Conservation (phyloP, 2,888 invertebrate species). For the Lochmaea crataegi region DNA sequence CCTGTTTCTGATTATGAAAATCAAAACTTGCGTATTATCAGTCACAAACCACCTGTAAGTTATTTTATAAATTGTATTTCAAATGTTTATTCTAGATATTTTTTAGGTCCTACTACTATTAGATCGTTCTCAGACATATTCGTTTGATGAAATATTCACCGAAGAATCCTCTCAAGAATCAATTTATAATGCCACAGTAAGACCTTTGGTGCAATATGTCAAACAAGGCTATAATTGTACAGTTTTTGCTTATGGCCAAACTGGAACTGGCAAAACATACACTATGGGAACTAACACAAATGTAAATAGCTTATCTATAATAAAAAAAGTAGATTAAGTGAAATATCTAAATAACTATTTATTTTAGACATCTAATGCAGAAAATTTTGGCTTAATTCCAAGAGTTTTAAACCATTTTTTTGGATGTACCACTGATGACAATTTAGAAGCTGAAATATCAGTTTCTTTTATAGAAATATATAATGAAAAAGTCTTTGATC, state of each 20-base stretch:
- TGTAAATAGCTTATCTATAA: slow-evolving; percentile 45
- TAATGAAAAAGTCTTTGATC: slow-evolving; percentile 68
- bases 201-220: slow-evolving; percentile 63
- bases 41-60: slow-evolving; percentile 55
- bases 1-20: slow-evolving; percentile 45
- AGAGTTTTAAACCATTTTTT: slow-evolving; percentile 64
- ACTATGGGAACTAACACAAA: slow-evolving; percentile 65
- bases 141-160: slow-evolving; percentile 64
- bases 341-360: neutral
- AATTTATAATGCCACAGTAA: slow-evolving; percentile 62
- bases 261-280: slow-evolving; percentile 69
- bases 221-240: slow-evolving; percentile 66
- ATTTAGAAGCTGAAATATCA: slow-evolving; percentile 53
- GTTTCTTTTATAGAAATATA: slow-evolving; percentile 68
- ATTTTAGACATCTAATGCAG: slow-evolving; percentile 46
- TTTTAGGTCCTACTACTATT: slow-evolving; percentile 54
- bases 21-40: slow-evolving; percentile 51
- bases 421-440: slow-evolving; percentile 40
- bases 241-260: slow-evolving; percentile 68
- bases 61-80: slow-evolving; percentile 9
- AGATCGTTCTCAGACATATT: slow-evolving; percentile 59
- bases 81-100: slow-evolving; percentile 10
- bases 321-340: neutral
- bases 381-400: slow-evolving; percentile 64
- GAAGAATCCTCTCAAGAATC: slow-evolving; percentile 60